Percentiles rank a stretch among this genome's conserved stretches.
Conservation (phyloP, 2,797 vertebrate genomes). For the Chloroceryle amazona region DNA sequence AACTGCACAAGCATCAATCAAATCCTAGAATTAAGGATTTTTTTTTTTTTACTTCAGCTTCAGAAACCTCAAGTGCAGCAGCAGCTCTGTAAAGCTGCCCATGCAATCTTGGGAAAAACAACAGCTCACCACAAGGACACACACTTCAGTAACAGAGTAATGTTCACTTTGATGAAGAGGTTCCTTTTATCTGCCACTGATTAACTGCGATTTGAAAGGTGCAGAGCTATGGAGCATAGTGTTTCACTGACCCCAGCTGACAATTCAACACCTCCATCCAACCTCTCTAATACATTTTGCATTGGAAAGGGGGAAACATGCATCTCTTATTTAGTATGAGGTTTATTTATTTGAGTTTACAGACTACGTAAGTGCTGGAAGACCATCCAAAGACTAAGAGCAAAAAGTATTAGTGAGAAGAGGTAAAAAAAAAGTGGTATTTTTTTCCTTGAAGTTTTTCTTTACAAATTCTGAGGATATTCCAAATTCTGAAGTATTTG, state of each 20-base stretch:
- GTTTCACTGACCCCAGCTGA: not conserved
- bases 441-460: not conserved
- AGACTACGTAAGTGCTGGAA: slow-evolving; percentile 37
- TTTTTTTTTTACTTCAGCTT: not conserved
- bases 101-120: not conserved
- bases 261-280: not conserved
- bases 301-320: not conserved
- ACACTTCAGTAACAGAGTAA: not conserved
- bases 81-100: not conserved
- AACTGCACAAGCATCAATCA: accelerated
- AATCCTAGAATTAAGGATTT: not conserved
- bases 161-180: not conserved
- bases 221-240: not conserved
- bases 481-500: not conserved
- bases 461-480: not conserved
- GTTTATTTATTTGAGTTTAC: not conserved
- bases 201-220: not conserved
- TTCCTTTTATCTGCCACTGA: not conserved
- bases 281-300: not conserved
- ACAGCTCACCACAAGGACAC: not conserved
- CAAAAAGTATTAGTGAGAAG: not conserved
- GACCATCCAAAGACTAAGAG: not conserved
- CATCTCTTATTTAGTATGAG: not conserved
- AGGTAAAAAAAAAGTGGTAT: accelerated
- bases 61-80: not conserved